Evolutionary conservation across 2,797 vertebrate genomes (phyloP).

Genomic region (Pteropus rufus): DNA sequence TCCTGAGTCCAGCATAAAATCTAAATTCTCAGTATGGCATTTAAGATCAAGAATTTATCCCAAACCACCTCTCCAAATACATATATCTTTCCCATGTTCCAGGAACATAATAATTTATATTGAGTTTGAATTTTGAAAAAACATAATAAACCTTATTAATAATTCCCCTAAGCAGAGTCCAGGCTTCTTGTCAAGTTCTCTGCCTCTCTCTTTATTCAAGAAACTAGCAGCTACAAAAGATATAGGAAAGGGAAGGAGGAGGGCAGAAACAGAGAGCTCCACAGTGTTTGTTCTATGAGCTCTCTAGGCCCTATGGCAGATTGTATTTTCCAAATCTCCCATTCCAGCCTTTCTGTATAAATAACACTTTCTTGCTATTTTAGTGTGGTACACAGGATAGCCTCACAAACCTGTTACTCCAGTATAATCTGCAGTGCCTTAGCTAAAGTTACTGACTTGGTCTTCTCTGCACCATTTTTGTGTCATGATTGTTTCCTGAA

Average conservation of each 20-base stretch:
- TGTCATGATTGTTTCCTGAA: slow-evolving; percentile 81
- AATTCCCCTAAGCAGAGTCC: slow-evolving; percentile 12
- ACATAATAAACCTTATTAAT: slow-evolving; percentile 36
- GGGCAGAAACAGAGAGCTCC: background rate
- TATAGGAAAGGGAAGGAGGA: background rate
- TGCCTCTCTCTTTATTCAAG: background rate
- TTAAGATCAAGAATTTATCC: slow-evolving; percentile 33
- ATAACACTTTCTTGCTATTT: slow-evolving; percentile 69
- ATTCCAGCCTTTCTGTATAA: slow-evolving; percentile 63
- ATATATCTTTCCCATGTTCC: slow-evolving; percentile 8
- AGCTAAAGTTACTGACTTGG: slow-evolving; percentile 81
- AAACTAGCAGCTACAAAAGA: background rate
- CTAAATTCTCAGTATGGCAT: slow-evolving; percentile 51
- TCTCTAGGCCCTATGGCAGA: background rate
- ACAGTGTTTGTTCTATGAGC: background rate
- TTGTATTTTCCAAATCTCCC: background rate
- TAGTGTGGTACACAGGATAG: background rate
- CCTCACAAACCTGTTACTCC: slow-evolving; percentile 41
- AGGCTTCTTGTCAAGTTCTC: background rate
- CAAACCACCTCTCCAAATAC: slow-evolving; percentile 6
- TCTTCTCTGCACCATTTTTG: slow-evolving; percentile 82
- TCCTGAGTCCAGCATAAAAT: background rate
- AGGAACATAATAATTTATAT: slow-evolving; percentile 43
- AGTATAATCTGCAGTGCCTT: slow-evolving; percentile 74
- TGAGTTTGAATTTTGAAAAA: slow-evolving; percentile 46